Evolutionary conservation across 2,797 vertebrate species (phyloP).

Genomic region (Hozukius guyotensis): DNA sequence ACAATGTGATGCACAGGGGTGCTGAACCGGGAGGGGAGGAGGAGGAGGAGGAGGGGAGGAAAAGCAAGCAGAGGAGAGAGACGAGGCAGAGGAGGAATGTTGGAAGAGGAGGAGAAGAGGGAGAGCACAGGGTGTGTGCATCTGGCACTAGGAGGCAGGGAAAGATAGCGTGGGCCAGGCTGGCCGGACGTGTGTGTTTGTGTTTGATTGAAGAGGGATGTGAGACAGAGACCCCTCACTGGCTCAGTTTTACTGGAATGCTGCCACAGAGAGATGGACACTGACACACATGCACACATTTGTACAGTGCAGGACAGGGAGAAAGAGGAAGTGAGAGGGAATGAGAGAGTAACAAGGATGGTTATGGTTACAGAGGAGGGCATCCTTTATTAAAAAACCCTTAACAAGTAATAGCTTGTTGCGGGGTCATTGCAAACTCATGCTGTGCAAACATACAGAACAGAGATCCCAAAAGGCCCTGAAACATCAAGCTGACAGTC

Average conservation of each 20-base stretch:
- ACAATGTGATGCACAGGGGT: constrained; percentile 83
- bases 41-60: constrained; percentile 22
- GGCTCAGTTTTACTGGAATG: constrained; percentile 81
- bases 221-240: constrained; percentile 86
- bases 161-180: constrained; percentile 85
- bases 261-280: constrained; percentile 78
- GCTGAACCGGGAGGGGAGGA: constrained; percentile 61
- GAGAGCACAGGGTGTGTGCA: constrained; percentile 81
- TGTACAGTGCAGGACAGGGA: constrained; percentile 45
- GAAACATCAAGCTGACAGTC: too few relatives aligned
- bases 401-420: background rate
- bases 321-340: constrained; percentile 39
- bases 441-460: background rate
- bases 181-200: constrained; percentile 90
- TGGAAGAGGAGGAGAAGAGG: constrained; percentile 64
- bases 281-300: constrained; percentile 61
- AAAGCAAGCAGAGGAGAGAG: constrained; percentile 57
- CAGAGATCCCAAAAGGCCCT: too few relatives aligned
- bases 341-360: background rate
- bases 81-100: constrained; percentile 69
- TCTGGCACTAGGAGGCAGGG: constrained; percentile 85
- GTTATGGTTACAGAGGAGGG: background rate
- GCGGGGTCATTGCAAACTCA: background rate
- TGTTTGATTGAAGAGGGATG: constrained; percentile 89
- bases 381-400: background rate